phyloP scores from a whole-genome alignment of 2,113 vertebrate species.

The Microtus richardsoni region DNA sequence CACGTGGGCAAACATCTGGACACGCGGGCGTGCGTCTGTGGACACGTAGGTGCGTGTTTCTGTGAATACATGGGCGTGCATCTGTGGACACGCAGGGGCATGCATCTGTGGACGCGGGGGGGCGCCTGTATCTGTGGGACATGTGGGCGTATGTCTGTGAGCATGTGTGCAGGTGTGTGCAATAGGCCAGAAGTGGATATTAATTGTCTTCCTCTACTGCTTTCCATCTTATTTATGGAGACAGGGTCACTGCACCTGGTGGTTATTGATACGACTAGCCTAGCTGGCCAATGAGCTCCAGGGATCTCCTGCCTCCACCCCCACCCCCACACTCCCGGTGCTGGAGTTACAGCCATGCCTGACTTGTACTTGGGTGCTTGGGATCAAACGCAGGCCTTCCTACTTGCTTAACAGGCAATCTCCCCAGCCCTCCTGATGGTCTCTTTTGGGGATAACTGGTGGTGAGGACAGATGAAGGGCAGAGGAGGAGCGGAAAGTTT shows the following conservation, averaged over 20 bases:
- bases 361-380: not conserved
- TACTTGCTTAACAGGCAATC: not conserved
- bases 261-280: not conserved
- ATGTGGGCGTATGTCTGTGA: not conserved
- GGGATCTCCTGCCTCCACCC: not conserved
- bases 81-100: too few species aligned
- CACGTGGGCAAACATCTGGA: too few species aligned
- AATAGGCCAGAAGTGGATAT: not conserved
- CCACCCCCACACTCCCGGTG: not conserved
- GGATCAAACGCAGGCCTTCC: not conserved
- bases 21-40: too few species aligned
- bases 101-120: too few species aligned
- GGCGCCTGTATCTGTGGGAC: too few species aligned
- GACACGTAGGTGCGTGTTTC: too few species aligned
- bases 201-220: not conserved
- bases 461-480: not conserved
- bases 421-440: not conserved
- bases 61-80: fast-evolving
- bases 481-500: not conserved
- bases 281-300: not conserved
- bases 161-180: not conserved
- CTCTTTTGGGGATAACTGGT: not conserved
- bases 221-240: not conserved
- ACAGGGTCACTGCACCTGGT: not conserved
- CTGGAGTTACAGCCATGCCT: not conserved